phyloP scores from a whole-genome alignment of 2,888 invertebrate genomes.

The Agelastica alni region DNA sequence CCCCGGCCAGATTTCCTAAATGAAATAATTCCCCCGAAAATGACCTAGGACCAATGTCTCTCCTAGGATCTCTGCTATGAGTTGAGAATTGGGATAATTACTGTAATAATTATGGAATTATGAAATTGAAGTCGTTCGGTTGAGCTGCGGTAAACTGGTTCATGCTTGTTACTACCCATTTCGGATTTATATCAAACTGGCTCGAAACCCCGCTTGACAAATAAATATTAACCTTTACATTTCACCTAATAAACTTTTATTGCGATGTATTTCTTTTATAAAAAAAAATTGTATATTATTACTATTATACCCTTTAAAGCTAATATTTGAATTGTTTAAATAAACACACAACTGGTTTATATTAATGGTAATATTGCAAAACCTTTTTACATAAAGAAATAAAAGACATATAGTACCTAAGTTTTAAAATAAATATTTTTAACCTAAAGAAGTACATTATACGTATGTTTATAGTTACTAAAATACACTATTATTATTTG shows the following conservation, averaged over 20 bases:
- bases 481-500: too few relatives aligned
- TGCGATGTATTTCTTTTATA: background rate
- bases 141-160: slow-evolving; percentile 24
- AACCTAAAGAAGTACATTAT: too few relatives aligned
- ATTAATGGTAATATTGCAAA: too few relatives aligned
- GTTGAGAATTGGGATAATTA: slow-evolving; percentile 33
- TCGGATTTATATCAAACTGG: background rate
- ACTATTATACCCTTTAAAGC: background rate
- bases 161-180: background rate
- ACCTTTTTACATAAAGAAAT: too few relatives aligned
- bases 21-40: slow-evolving; percentile 51
- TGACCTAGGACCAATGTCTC: slow-evolving; percentile 37
- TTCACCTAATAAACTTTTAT: background rate
- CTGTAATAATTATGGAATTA: slow-evolving; percentile 32
- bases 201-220: background rate
- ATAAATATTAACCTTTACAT: background rate
- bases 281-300: background rate
- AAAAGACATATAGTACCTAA: too few relatives aligned
- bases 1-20: slow-evolving; percentile 49
- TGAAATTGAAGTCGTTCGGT: slow-evolving; percentile 24
- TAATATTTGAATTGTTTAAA: too few relatives aligned
- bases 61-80: slow-evolving; percentile 27
- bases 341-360: too few relatives aligned
- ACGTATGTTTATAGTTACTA: too few relatives aligned
- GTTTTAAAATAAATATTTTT: too few relatives aligned